Base-by-base conservation (phyloP, 2,797 vertebrate genomes). In the Arctocebus calabarensis region DNA sequence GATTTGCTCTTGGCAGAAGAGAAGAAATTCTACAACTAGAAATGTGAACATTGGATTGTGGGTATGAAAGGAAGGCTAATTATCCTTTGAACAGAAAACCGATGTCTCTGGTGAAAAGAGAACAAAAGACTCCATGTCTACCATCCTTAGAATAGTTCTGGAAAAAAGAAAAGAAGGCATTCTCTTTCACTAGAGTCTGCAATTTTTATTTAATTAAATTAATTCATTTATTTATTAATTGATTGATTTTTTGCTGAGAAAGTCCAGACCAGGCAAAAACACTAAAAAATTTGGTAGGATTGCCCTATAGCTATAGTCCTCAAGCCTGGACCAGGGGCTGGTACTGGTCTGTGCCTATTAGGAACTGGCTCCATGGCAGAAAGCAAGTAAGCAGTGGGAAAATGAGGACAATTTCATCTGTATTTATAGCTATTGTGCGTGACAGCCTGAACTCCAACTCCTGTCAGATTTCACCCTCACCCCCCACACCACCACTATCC, bases 41-140 rank as follows among this genome's bases (percentile, higher is more conserved):
- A 90, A 83, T 90, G n/a, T 88, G 92, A 95, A 82, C 52, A 59
- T 84, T 48, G 32, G 29, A 40, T 88, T 27, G 55, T n/a, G 8
- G 9, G 34, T 22, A 79, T 78, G 55, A 37, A 61, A 90, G 17
- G 59, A 55, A 81, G 83, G 1, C 13, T 78, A 29, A 66, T 32
- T 83, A 84, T 43, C 29, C 29, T 87, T 84, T 70, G 71, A 84
- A 40, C 9, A 86, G 43, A 9, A 25, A 79, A 25, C 25, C 37
- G 40, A 48, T 25, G 5, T 79, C 40, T 90, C 43, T 43, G 25
- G 70, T 55, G 19, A 64, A 87, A 90, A 84, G 27, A 8, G n/a
- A 1, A 40, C 1, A 82, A 82, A 40, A 37, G 16, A 9, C 16
- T 82, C 3, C 10, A 0, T 79, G 40, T 89, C 32, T 66, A 29